Evolutionary conservation across 2,888 invertebrate genomes (phyloP), one percentile per base, ranked within the genome.

Genomic region (Tachina grossa): DNA sequence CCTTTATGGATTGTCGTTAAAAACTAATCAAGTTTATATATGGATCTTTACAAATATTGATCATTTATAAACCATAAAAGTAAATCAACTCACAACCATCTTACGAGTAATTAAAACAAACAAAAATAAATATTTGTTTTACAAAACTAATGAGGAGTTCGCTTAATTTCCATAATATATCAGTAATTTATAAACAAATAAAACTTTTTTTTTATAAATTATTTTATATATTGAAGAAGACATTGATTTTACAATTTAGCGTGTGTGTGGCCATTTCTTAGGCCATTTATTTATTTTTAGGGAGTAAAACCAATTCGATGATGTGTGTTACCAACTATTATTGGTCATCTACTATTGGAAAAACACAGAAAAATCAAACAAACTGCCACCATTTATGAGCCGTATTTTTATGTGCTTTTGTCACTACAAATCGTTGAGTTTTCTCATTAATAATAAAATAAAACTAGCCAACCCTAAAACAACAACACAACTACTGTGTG

Each of bases 381-480:
- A 72, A 78, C 22, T 83, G 72, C 83, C 83, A 83, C 72, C 83
- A 83, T 72, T 83, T 68, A 75, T 74, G n/a, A 39, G 59, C 11
- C 51, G 43, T 49, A 45, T 66, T 66, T 80, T 8, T n/a, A 53
- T 43, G 16, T 84, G 41, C 49, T 22, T 78, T 45, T 19, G 14
- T 53, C 61, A 71, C 59, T 72, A 59, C 49, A 84, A 69, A 80
- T 85, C 61, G 81, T 68, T 74, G 74, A 81, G 81, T 77, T 41
- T 76, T 77, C 84, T 81, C 10, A 57, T 71, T 39, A 43, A 78
- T 31, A 69, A 13, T 19, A 68, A 66, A 45, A 63, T 43, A 71
- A 66, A 74, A 39, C 53, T 59, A 83, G 74, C 78, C 83, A 83
- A 79, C 83, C 78, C 78, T 83, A 79, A 83, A 83, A 83, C n/a